Base-by-base conservation (phyloP, 37 sponge, comb jelly and placozoan genomes). In the Lycopodina hypogea region DNA sequence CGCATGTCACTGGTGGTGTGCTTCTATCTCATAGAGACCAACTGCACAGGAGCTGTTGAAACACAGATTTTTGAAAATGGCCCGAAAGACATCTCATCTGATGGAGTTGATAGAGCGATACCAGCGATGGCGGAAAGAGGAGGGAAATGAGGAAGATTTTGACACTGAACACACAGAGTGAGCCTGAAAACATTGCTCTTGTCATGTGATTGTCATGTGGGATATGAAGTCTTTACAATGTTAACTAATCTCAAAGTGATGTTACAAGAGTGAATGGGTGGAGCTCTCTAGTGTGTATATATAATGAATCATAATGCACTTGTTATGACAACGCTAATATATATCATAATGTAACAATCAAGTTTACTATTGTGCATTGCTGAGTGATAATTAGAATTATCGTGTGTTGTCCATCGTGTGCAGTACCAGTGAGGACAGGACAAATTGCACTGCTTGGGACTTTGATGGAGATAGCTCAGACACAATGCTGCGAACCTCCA, bases 21-120 rank as follows among this genome's bases (percentile, higher is more conserved):
- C 3, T 58, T 58, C 30, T 33, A 28, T 33, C 3, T 65, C 30
- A 2, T 75, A 96, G 91, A 77, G 97, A 50, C 97, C 93, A 41
- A 83, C 89, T 19, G 91, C 97, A n/a, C 81, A 81, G 38, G 97
- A 96, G 65, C 82, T 96, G 42, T 69, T 93, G 36, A 90, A 74
- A 71, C 97, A 96, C 84, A 83, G 81, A 73, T 96, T 96, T 62
- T 75, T 96, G 35, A 80, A 81, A 53, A 65, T 36, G 17, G 89
- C 89, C 35, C 88, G 83, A 65, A 96, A 96, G 78, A 90, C 91
- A 1, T 78, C 88, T 3, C 79, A 84, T 59, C 89, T 96, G 11
- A 84, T 82, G 18, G 97, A 96, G 24, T 86, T 96, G 48, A 90
- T 93, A 17, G 93, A 93, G 53, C 63, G 78, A 39, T 93, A 82